A percentile compares a stretch with the other conserved stretches of the same genome.
Evolutionary conservation across 2,113 vertebrate genomes (phyloP).

Genomic region (Uria aalge): DNA sequence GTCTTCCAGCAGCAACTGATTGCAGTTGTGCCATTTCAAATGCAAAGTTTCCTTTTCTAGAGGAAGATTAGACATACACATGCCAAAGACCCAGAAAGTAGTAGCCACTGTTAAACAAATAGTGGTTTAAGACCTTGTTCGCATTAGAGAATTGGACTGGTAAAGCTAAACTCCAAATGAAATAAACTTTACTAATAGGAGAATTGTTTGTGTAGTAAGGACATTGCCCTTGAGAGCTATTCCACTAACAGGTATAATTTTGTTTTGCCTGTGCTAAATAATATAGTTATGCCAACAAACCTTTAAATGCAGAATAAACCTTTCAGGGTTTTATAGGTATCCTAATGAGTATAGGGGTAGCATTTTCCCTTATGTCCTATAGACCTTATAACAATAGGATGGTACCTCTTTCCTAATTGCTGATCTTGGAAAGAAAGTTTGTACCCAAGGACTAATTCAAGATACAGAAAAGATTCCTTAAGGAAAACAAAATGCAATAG

Average conservation of each 20-base stretch:
- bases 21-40: background rate
- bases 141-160: background rate
- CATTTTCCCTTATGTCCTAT: background rate
- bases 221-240: background rate
- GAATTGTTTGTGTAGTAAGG: background rate
- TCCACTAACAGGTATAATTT: background rate
- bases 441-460: background rate
- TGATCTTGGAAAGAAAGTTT: background rate
- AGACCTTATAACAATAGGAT: background rate
- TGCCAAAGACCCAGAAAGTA: background rate
- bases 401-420: background rate
- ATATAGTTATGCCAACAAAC: background rate
- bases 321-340: background rate
- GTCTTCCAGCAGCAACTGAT: background rate
- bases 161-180: background rate
- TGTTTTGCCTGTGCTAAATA: background rate
- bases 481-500: background rate
- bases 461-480: background rate
- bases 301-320: background rate
- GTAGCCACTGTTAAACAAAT: background rate
- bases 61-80: background rate
- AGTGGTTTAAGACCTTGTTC: background rate
- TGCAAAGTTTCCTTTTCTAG: background rate
- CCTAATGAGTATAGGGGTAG: background rate
- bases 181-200: background rate